Evolutionary conservation across 2,888 invertebrate genomes (phyloP), one percentile per base, ranked within the genome.

Genomic region (Stenoptilia bipunctidactyla): DNA sequence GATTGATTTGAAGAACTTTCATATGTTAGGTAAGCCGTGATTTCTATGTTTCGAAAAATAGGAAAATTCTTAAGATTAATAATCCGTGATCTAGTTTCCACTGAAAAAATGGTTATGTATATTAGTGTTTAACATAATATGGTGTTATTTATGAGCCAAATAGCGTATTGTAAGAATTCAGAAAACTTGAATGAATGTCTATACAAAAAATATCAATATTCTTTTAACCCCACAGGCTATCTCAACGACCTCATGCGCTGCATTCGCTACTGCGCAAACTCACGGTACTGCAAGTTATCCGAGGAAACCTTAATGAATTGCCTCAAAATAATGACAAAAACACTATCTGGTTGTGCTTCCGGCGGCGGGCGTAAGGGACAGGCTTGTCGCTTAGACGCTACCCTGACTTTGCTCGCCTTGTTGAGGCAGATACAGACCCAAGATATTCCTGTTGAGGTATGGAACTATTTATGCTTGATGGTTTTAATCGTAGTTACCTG

Each of bases 1-100:
- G 48, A 52, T 79, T 1, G 76, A 84, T 43, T 56, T 83, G 52
- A 77, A 67, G 47, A 76, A 85, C 53, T 84, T 84, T 62, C 80
- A 82, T 53, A 70, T 71, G 63, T 52, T 84, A 15, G 84, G 85
- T 85, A 55, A 61, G 68, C 45, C 42, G 20, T 20, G n/a, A n/a
- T n/a, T n/a, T n/a, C n/a, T n/a, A n/a, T n/a, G n/a, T n/a, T n/a
- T n/a, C n/a, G n/a, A n/a, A n/a, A n/a, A n/a, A n/a, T n/a, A n/a
- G n/a, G n/a, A n/a, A n/a, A n/a, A n/a, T n/a, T n/a, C n/a, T n/a
- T n/a, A n/a, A n/a, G n/a, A n/a, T n/a, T n/a, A n/a, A n/a, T n/a
- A n/a, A n/a, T n/a, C n/a, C n/a, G n/a, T n/a, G n/a, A n/a, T n/a
- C n/a, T n/a, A n/a, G n/a, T n/a, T n/a, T n/a, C n/a, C n/a, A n/a